Evolutionary conservation across 2,888 invertebrate genomes (phyloP).

Genomic region (Alsophila aescularia): DNA sequence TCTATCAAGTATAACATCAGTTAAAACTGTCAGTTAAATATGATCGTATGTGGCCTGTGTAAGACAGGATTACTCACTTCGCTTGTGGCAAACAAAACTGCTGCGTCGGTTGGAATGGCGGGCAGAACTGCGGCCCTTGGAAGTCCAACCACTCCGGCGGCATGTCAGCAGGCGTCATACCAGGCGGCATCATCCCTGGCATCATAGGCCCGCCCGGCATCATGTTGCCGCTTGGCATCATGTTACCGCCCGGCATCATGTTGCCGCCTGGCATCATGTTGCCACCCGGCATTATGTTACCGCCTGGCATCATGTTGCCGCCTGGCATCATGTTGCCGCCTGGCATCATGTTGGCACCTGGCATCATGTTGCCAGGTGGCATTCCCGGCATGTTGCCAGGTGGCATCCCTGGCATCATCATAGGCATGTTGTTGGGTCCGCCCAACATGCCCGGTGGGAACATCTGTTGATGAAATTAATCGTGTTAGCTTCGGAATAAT

Average conservation of each 20-base stretch:
- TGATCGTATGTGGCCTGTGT: too few relatives aligned
- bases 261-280: slow-evolving; percentile 18
- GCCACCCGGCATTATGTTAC: slow-evolving; percentile 19
- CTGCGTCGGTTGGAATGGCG: slow-evolving; percentile 63
- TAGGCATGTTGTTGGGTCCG: slow-evolving; percentile 38
- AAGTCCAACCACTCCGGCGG: slow-evolving; percentile 66
- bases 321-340: slow-evolving; percentile 32
- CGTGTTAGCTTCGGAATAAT: too few relatives aligned
- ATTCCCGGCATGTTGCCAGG: slow-evolving; percentile 22
- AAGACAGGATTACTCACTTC: slow-evolving; percentile 60
- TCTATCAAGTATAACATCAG: too few relatives aligned
- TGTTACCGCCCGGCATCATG: slow-evolving; percentile 31
- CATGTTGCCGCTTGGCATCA: slow-evolving; percentile 34
- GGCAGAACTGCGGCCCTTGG: slow-evolving; percentile 60
- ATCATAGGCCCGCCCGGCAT: slow-evolving; percentile 31
- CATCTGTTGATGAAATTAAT: slow-evolving; percentile 52
- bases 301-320: slow-evolving; percentile 39
- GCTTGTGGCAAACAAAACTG: slow-evolving; percentile 72
- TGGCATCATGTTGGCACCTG: too few relatives aligned
- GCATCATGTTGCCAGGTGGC: too few relatives aligned
- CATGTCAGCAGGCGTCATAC: slow-evolving; percentile 41
- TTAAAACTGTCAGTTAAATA: too few relatives aligned
- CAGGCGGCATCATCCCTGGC: slow-evolving; percentile 45
- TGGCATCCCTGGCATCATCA: slow-evolving; percentile 42
- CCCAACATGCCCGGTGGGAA: slow-evolving; percentile 66